Percentiles rank a stretch among this genome's conserved stretches.
These are phyloP conservation scores for Paramormyrops kingsleyae DNA, from an alignment of 2,113 vertebrate species.

Conservation along the genomic window DNA sequence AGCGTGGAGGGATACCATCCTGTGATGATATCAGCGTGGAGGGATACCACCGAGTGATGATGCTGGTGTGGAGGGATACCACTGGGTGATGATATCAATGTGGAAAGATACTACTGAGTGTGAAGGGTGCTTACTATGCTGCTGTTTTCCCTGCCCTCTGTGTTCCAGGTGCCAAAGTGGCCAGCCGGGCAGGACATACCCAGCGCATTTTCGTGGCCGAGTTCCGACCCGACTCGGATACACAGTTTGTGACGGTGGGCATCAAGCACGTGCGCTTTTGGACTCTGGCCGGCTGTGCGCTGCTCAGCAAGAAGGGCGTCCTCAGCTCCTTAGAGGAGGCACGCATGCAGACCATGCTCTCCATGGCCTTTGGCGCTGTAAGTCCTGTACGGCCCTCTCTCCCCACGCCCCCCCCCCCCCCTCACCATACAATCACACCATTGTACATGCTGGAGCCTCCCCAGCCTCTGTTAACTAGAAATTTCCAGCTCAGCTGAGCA, in stretches of 20 bases:
- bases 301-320: slow-evolving; percentile 92
- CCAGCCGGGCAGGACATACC: slow-evolving; percentile 80
- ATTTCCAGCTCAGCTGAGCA: neutral
- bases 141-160: neutral
- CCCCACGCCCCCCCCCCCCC: neutral
- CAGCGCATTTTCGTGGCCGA: slow-evolving; percentile 97
- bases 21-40: neutral
- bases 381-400: slow-evolving; percentile 45
- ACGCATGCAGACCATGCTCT: slow-evolving; percentile 95
- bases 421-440: neutral
- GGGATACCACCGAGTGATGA: neutral
- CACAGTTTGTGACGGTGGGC: slow-evolving; percentile 94
- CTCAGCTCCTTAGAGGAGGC: slow-evolving; percentile 84
- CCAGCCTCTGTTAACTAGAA: neutral
- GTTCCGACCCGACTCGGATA: slow-evolving; percentile 95
- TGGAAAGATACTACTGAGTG: neutral
- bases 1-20: neutral
- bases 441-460: neutral
- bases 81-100: neutral
- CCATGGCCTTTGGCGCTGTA: slow-evolving; percentile 96
- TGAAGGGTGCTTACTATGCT: neutral
- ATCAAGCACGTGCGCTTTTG: slow-evolving; percentile 97
- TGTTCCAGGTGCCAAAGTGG: slow-evolving; percentile 82
- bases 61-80: neutral
- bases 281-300: slow-evolving; percentile 85